A percentile compares a stretch with the other conserved stretches of the same genome.
Conservation (phyloP, 2,888 invertebrate species). For the Oxycera nigricornis region DNA sequence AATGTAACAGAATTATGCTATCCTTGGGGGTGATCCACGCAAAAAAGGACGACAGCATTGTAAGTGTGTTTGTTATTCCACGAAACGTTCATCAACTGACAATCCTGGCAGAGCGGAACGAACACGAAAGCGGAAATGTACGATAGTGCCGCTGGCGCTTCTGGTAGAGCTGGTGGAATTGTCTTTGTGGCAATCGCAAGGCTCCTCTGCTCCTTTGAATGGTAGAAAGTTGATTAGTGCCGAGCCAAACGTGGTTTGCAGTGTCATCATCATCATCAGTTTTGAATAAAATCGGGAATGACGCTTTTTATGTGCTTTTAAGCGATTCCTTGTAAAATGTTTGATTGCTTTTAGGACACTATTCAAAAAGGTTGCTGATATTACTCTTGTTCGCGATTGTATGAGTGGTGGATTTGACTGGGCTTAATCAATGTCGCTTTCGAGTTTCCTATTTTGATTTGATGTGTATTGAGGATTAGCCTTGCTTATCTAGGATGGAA, state of each 20-base stretch:
- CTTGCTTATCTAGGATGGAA: too few species aligned
- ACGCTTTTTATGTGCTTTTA: neutral
- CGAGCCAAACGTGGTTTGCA: neutral
- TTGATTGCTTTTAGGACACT: too few species aligned
- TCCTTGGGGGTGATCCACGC: neutral
- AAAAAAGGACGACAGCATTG: constrained; percentile 3
- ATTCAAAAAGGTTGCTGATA: too few species aligned
- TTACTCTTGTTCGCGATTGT: too few species aligned
- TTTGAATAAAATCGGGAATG: neutral
- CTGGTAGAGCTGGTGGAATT: neutral
- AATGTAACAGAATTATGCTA: constrained; percentile 3
- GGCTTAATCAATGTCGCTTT: too few species aligned
- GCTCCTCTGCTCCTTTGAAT: neutral
- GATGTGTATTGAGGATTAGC: too few species aligned
- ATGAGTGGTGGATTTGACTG: too few species aligned
- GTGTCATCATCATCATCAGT: constrained; percentile 3
- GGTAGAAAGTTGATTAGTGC: neutral
- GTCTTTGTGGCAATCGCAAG: neutral
- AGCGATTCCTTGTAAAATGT: too few species aligned
- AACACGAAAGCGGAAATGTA: constrained; percentile 3
- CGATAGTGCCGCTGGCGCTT: neutral
- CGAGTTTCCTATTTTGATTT: too few species aligned
- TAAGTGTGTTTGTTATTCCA: constrained; percentile 8
- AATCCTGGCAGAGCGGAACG: neutral
- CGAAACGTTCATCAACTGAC: constrained; percentile 15